Base-by-base conservation (phyloP, 2,888 invertebrate genomes). In the Chrysina gloriosa region DNA sequence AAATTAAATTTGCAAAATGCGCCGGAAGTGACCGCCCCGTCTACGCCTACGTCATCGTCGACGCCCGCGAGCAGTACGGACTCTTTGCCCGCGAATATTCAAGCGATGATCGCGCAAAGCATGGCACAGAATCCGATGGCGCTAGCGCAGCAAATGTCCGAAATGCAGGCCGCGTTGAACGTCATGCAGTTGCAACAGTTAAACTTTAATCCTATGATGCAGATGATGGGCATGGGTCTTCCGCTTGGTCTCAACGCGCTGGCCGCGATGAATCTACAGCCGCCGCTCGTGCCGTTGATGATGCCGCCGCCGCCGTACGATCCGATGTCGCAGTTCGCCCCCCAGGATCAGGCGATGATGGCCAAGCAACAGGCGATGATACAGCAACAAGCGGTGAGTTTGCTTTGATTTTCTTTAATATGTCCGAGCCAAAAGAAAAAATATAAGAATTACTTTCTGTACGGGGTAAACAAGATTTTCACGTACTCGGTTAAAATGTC, bases 231-330 rank as follows among this genome's bases (percentile, higher is more conserved):
- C 77, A 89, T 93, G 86, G 93, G 92, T 1, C 83, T 93, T 72
- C 93, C 93, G 1, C 84, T 94, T 70, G 93, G 93, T 11, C 84
- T 94, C 71, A 94, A 94, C 80, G 92, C 93, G 4, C 84, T 96
- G 70, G 96, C 96, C 16, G 95, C 96, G 34, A 97, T 97, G 96
- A 97, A 96, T 84, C 87, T 97, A 63, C 96, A 96, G 79, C 96
- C 97, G 21, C 96, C 97, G 0, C 84, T 95, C 75, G 93, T 95
- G 78, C 94, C 94, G 16, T 88, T 95, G 84, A 94, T 95, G 93
- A 88, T 95, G 86, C 93, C 93, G 31, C 92, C 93, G 11, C 92
- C 93, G 25, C 90, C 92, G 3, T 91, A 91, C 80, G 93, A 94
- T 78, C 85, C 88, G 47, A 89, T 91, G 85, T 81, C 85, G 5